phyloP scores from a whole-genome alignment of 2,113 vertebrate species.

The Plestiodon gilberti region DNA sequence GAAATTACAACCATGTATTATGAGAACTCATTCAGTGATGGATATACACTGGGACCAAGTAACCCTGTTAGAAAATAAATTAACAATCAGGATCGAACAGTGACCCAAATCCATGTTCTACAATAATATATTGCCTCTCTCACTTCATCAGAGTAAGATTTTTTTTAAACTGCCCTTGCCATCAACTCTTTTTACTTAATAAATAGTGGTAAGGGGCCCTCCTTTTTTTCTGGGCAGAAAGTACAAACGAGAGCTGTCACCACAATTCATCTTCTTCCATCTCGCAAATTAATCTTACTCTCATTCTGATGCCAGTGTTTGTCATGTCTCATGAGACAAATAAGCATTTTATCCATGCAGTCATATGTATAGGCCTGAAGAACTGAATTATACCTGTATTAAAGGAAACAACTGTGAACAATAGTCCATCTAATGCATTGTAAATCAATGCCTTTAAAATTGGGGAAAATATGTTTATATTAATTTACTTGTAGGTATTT shows the following conservation, averaged over 20 bases:
- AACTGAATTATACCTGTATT: background rate
- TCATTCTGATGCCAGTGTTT: constrained; percentile 16
- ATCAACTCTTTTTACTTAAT: constrained; percentile 16
- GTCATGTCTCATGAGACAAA: constrained; percentile 27
- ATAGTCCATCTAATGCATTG: background rate
- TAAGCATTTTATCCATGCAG: background rate
- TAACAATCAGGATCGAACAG: background rate
- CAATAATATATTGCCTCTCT: constrained; percentile 24
- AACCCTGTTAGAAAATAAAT: constrained; percentile 29
- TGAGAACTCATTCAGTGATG: background rate
- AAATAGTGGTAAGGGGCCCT: background rate
- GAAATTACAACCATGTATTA: background rate
- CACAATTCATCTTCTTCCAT: background rate
- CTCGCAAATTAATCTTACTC: constrained; percentile 30
- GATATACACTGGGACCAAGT: background rate
- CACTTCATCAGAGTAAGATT: constrained; percentile 31
- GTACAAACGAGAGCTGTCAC: background rate
- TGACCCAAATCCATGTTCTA: constrained; percentile 37
- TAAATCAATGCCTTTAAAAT: constrained; percentile 11
- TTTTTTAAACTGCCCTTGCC: background rate
- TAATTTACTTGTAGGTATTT: background rate
- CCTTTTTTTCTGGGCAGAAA: constrained; percentile 21
- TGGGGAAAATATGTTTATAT: background rate
- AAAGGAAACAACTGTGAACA: background rate
- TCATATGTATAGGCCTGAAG: background rate